Evolutionary conservation across 2,113 vertebrate species (phyloP), one percentile per base, ranked within the genome.

Genomic region (Excalfactoria chinensis): DNA sequence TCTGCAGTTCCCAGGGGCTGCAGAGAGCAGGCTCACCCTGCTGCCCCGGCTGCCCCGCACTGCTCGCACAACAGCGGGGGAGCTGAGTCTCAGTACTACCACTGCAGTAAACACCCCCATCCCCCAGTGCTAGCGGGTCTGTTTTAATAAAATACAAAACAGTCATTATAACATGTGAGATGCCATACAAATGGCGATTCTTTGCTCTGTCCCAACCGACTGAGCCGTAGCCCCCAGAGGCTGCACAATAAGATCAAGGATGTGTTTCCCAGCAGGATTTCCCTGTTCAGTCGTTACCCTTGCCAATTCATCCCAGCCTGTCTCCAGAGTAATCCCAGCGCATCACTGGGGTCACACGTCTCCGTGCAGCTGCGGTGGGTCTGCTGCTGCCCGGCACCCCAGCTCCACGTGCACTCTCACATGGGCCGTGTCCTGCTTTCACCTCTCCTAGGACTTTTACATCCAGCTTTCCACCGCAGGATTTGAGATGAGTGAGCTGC

Each of bases 321-420:
- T 81, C 66, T 75, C 16, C 13, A 53, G 44, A 86, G 32, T 34
- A 78, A 78, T n/a, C 35, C 60, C 41, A 75, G 66, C 53, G 58
- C 9, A 8, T 22, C 2, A 2, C 37, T 46, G 35, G 13, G 48
- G 21, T 34, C 44, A 55, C 22, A 26, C 19, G 2, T 5, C 32
- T n/a, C 71, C 12, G 9, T 15, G 67, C 20, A 71, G 60, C 35
- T 64, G 20, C 4, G 35, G 51, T 1, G 30, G 34, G 48, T 55
- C 37, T 46, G 71, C 63, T 28, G 44, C 69, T 80, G 46, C 32
- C 37, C 30, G 73, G 41, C 28, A 60, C 13, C 48, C 43, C 51
- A 76, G n/a, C 9, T 49, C 35, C 68, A 58, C 0, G 0, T 22
- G 49, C 20, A 32, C 16, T 19, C 10, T 22, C 0, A 1, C 2